A percentile compares a stretch with the other conserved stretches of the same genome.
phyloP scores from a whole-genome alignment of 2,113 vertebrate species.

The Malurus elegans region DNA sequence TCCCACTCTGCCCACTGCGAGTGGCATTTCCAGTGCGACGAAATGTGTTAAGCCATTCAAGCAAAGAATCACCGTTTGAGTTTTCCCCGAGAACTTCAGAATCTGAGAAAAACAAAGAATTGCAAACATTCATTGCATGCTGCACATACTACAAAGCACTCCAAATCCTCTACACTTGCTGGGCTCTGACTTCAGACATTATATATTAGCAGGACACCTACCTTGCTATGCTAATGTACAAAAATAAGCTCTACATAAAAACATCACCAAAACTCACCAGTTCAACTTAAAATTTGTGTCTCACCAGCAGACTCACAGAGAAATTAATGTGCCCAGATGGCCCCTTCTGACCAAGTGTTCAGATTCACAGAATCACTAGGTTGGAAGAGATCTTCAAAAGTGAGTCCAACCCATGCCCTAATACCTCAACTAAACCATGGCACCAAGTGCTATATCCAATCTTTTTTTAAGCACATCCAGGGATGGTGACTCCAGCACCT shows the following conservation, averaged over 20 bases:
- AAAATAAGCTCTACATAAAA: background rate
- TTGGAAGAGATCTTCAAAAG: no score
- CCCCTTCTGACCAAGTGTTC: background rate
- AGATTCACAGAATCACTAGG: background rate
- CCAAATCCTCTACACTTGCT: background rate
- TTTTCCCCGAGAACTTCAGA: conserved; percentile 78
- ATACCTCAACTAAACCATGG: no score
- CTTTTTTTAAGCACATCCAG: no score
- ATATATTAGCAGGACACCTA: background rate
- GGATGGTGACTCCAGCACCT: no score
- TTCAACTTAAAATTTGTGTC: background rate
- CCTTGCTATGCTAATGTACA: fast-evolving
- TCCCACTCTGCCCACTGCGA: conserved; percentile 91
- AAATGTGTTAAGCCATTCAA: conserved; percentile 92
- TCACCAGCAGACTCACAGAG: background rate
- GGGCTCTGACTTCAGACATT: fast-evolving
- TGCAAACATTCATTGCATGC: background rate
- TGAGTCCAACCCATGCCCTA: no score
- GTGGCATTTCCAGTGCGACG: conserved; percentile 89
- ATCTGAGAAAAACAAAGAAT: conserved; percentile 73
- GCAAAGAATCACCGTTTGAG: conserved; percentile 85
- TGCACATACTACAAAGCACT: background rate
- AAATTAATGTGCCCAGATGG: background rate
- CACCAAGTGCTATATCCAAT: no score
- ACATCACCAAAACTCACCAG: background rate